A percentile compares a stretch with the other conserved stretches of the same genome.
phyloP scores from a whole-genome alignment of 2,888 invertebrate genomes.

The Epistrophe eligans region DNA sequence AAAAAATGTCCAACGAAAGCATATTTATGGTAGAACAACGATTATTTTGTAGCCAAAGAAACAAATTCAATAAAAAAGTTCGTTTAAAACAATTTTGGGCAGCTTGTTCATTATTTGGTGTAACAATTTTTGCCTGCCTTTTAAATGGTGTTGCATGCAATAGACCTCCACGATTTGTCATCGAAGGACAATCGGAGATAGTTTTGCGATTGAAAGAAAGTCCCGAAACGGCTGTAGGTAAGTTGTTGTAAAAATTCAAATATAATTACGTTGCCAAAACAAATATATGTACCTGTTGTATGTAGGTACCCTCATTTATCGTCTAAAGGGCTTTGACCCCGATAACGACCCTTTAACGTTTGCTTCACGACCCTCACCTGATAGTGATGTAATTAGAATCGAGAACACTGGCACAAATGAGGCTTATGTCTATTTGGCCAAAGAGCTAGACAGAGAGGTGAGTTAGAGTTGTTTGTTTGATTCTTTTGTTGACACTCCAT shows the following conservation, averaged over 20 bases:
- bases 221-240: constrained; percentile 92
- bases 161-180: constrained; percentile 93
- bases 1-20: constrained; percentile 53
- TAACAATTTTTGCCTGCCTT: constrained; percentile 27
- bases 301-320: constrained; percentile 92
- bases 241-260: constrained; percentile 81
- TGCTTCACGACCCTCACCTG: constrained; percentile 91
- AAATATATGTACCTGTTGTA: constrained; percentile 77
- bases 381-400: constrained; percentile 92
- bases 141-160: constrained; percentile 83
- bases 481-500: not conserved
- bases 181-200: constrained; percentile 95
- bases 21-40: constrained; percentile 10
- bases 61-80: constrained; percentile 62
- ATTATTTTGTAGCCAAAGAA: constrained; percentile 48
- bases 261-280: not conserved
- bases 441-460: constrained; percentile 96
- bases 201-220: constrained; percentile 95
- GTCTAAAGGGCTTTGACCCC: constrained; percentile 92
- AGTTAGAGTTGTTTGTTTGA: constrained; percentile 53
- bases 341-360: constrained; percentile 94
- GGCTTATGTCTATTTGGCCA: constrained; percentile 94
- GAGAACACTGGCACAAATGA: constrained; percentile 92
- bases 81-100: constrained; percentile 55
- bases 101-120: not conserved